Conservation (phyloP, 2,113 vertebrate species). For the Trochalopteron elliotii region DNA sequence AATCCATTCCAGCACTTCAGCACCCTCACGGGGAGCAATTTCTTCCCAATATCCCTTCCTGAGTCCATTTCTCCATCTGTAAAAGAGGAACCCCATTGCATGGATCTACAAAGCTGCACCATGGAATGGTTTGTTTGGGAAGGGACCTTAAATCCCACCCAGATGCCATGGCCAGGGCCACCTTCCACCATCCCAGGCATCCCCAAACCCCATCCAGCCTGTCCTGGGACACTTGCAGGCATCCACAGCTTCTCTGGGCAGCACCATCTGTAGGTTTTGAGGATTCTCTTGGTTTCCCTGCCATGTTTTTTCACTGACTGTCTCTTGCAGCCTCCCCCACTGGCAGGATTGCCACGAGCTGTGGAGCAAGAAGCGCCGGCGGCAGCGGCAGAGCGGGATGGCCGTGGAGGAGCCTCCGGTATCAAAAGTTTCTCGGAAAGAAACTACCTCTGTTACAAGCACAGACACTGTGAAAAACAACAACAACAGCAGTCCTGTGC, state of each 20-base stretch:
- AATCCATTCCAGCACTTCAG: neutral
- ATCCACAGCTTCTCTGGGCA: too few relatives aligned
- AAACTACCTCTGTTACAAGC: constrained; percentile 79
- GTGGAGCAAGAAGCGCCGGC: constrained; percentile 95
- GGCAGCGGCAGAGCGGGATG: constrained; percentile 89
- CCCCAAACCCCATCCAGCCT: neutral
- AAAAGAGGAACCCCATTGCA: neutral
- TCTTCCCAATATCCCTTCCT: neutral
- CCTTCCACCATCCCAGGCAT: neutral
- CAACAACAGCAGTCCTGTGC: constrained; percentile 86
- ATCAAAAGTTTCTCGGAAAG: constrained; percentile 90
- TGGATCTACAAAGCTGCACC: neutral
- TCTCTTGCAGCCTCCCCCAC: constrained; percentile 86
- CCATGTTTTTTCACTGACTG: fast-evolving
- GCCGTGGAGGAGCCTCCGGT: constrained; percentile 85
- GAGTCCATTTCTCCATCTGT: neutral
- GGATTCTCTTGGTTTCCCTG: neutral
- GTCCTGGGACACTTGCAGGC: neutral
- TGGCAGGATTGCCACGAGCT: constrained; percentile 98
- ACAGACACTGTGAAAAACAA: constrained; percentile 85
- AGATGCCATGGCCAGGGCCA: neutral
- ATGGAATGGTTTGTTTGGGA: neutral
- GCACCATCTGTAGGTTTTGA: fast-evolving
- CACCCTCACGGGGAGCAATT: neutral
- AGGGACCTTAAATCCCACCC: neutral